phyloP scores from a whole-genome alignment of 2,888 invertebrate genomes.

The Parelbella ahira region DNA sequence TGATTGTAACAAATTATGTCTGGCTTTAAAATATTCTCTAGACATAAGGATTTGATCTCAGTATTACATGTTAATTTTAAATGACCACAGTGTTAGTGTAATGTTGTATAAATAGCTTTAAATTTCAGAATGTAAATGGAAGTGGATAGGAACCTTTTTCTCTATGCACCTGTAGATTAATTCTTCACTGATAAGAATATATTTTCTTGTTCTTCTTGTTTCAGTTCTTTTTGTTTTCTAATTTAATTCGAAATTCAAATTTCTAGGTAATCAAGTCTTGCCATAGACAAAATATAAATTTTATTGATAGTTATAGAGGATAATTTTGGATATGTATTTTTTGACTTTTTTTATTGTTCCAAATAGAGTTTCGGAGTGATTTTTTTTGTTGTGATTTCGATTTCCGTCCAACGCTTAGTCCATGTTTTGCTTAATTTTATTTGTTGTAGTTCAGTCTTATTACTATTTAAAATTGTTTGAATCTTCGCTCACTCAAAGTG shows the following conservation, averaged over 20 bases:
- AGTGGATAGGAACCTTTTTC: too few species aligned
- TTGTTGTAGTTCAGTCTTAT: too few species aligned
- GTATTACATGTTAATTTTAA: constrained; percentile 40
- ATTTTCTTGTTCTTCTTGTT: too few species aligned
- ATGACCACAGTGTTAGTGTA: constrained; percentile 18
- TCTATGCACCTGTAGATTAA: too few species aligned
- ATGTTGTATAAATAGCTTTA: constrained; percentile 15
- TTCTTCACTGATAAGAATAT: too few species aligned
- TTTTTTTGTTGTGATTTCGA: constrained; percentile 4
- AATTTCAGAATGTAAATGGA: constrained; percentile 1
- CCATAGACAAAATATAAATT: not conserved
- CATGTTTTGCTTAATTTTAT: not conserved
- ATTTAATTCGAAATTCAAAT: not conserved
- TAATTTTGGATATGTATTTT: not conserved
- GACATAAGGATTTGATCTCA: constrained; percentile 58
- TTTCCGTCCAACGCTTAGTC: constrained; percentile 8
- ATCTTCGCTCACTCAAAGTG: too few species aligned
- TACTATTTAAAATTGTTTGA: too few species aligned
- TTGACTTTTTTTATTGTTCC: too few species aligned
- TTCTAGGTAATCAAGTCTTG: constrained; percentile 1
- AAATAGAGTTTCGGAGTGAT: too few species aligned
- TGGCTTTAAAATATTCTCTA: constrained; percentile 22
- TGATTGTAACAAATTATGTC: too few species aligned
- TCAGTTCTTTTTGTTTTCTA: not conserved
- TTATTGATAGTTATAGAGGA: not conserved